phyloP scores from a whole-genome alignment of 2,888 invertebrate genomes.

The Platerodrilus igneus region DNA sequence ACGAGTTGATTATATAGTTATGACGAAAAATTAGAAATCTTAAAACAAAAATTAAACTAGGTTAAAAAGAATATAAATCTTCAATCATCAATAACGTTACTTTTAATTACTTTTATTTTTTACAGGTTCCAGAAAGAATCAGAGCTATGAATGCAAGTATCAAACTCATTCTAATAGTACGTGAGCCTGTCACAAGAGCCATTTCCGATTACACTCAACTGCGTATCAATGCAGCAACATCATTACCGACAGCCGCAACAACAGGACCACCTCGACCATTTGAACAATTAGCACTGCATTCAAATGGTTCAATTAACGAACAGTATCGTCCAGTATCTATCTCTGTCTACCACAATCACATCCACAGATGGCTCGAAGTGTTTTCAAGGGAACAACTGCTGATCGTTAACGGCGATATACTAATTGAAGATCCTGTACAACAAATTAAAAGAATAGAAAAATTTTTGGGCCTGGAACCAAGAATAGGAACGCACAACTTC shows the following conservation, averaged over 20 bases:
- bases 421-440: slow-evolving; percentile 85
- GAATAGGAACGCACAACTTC: slow-evolving; percentile 80
- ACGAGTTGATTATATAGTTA: no score
- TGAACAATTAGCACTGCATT: slow-evolving; percentile 74
- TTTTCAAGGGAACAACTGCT: slow-evolving; percentile 89
- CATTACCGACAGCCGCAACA: slow-evolving; percentile 56
- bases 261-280: slow-evolving; percentile 57
- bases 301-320: slow-evolving; percentile 79
- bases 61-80: no score
- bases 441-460: slow-evolving; percentile 82
- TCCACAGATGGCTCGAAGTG: slow-evolving; percentile 87
- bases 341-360: slow-evolving; percentile 86
- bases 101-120: slow-evolving; percentile 11
- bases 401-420: slow-evolving; percentile 89
- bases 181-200: slow-evolving; percentile 92
- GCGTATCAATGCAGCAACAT: slow-evolving; percentile 75
- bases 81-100: no score
- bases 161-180: slow-evolving; percentile 85
- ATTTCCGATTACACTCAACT: slow-evolving; percentile 97
- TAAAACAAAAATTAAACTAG: no score
- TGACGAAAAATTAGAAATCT: no score
- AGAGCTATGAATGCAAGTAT: slow-evolving; percentile 90
- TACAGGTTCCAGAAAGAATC: slow-evolving; percentile 86
- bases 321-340: slow-evolving; percentile 80
- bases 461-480: slow-evolving; percentile 71